phyloP scores from a whole-genome alignment of 2,113 vertebrate genomes.

The Dicaeum eximium region DNA sequence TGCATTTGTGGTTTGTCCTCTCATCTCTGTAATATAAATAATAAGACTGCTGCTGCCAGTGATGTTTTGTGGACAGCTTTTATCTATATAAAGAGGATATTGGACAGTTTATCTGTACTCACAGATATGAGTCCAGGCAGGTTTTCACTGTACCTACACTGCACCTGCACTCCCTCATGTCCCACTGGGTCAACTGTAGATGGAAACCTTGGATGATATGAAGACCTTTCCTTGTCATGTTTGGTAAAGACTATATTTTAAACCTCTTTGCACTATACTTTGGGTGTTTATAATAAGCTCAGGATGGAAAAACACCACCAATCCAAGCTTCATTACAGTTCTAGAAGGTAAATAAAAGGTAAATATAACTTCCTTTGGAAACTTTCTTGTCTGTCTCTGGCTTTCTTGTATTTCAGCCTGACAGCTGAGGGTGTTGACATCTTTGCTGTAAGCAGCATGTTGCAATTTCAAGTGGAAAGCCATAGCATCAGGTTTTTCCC shows the following conservation, averaged over 20 bases:
- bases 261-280: background rate
- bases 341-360: background rate
- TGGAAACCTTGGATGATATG: background rate
- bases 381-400: background rate
- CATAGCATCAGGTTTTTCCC: background rate
- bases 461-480: constrained; percentile 10
- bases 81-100: background rate
- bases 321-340: background rate
- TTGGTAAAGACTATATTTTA: background rate
- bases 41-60: background rate
- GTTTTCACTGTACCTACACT: background rate
- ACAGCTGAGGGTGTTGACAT: background rate
- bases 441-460: background rate
- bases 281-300: background rate
- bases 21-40: background rate
- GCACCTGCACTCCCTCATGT: background rate
- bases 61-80: background rate
- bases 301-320: background rate
- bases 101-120: background rate
- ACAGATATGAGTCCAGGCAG: background rate
- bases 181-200: background rate
- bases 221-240: background rate
- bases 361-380: background rate
- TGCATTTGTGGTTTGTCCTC: background rate
- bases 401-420: background rate